Evolutionary conservation across 2,888 invertebrate genomes (phyloP).

Genomic region (Caradrina clavipalpis): DNA sequence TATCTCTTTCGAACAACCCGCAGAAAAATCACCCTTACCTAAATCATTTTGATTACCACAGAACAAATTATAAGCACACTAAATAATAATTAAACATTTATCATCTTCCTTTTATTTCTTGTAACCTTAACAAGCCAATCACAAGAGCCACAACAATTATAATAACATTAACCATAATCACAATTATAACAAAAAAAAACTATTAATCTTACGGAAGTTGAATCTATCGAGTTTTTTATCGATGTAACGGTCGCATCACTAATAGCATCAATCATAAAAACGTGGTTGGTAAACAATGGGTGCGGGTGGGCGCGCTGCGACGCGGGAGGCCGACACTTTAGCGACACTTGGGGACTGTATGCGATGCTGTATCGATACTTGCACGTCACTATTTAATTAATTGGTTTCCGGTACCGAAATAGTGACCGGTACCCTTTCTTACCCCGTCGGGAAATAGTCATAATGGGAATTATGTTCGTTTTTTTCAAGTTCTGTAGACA

Average conservation of each 20-base stretch:
- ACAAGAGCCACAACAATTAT: conserved; percentile 31
- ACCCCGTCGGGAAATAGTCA: not conserved
- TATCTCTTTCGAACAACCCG: too few relatives aligned
- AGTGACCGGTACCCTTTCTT: not conserved
- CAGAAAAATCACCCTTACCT: not conserved
- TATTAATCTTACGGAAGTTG: conserved; percentile 33
- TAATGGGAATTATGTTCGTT: not conserved
- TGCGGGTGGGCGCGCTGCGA: conserved; percentile 78
- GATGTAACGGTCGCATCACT: conserved; percentile 74
- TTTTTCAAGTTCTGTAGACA: not conserved
- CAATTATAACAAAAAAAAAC: conserved; percentile 29
- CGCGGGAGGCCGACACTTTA: conserved; percentile 85
- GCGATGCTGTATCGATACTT: conserved; percentile 57
- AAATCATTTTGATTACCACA: conserved; percentile 22
- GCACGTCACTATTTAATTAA: conserved; percentile 54
- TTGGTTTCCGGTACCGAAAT: conserved; percentile 45
- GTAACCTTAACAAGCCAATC: not conserved
- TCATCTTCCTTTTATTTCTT: not conserved
- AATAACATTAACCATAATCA: conserved; percentile 31
- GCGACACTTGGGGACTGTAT: conserved; percentile 58
- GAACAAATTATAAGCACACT: not conserved
- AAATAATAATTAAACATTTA: conserved; percentile 1
- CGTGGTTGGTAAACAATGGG: conserved; percentile 84
- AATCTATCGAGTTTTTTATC: conserved; percentile 56
- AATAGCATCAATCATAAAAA: conserved; percentile 86